A percentile compares a stretch with the other conserved stretches of the same genome.
Conservation (phyloP, 2,888 invertebrate species). For the Parnassius glacialis region DNA sequence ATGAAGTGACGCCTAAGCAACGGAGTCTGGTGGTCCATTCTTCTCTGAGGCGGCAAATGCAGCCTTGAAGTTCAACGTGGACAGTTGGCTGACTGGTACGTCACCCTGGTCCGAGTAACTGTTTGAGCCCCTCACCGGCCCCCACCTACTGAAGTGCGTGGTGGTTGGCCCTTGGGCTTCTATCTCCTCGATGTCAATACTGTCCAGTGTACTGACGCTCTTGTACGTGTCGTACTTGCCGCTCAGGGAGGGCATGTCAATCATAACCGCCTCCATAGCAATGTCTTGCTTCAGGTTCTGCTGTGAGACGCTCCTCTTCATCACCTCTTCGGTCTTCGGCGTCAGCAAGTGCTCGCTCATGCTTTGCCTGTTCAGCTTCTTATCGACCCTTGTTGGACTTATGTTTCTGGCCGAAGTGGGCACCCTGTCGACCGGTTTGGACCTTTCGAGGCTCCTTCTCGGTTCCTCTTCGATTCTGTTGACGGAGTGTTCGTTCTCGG, state of each 20-base stretch:
- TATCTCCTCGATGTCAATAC: constrained; percentile 40
- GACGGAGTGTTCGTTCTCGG: constrained; percentile 26
- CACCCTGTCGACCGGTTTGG: constrained; percentile 42
- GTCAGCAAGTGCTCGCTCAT: constrained; percentile 57
- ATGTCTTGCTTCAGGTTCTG: constrained; percentile 67
- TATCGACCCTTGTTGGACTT: constrained; percentile 27
- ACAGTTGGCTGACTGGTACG: constrained; percentile 65
- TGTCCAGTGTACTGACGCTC: constrained; percentile 42
- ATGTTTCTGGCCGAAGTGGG: constrained; percentile 18
- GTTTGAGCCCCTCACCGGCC: constrained; percentile 74
- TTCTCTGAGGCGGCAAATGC: constrained; percentile 44
- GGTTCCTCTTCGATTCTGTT: constrained; percentile 46
- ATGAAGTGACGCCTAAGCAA: constrained; percentile 37
- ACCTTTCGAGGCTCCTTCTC: constrained; percentile 36
- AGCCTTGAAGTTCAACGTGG: constrained; percentile 60
- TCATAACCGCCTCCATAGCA: constrained; percentile 66
- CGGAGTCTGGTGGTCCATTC: constrained; percentile 49
- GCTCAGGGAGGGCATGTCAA: constrained; percentile 59
- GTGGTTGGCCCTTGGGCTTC: constrained; percentile 31
- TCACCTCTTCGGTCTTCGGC: constrained; percentile 33
- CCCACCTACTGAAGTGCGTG: constrained; percentile 68
- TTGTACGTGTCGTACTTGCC: constrained; percentile 50
- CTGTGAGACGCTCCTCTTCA: constrained; percentile 65
- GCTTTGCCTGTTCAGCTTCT: constrained; percentile 56
- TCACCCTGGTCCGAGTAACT: constrained; percentile 59